Base-by-base conservation (phyloP, 1,140 invertebrate genomes). In the Bombus terrestris region DNA sequence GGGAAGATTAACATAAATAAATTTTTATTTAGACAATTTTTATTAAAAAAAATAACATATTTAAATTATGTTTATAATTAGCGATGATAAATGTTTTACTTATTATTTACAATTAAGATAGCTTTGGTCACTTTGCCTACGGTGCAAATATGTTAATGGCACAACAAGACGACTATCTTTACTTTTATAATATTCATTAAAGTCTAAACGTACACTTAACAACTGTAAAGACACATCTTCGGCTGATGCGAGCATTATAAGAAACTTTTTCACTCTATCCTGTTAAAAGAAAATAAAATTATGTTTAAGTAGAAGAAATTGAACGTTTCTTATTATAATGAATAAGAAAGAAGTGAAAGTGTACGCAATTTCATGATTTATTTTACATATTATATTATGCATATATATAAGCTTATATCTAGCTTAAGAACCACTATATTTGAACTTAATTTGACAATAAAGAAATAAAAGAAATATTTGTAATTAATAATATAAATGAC, bases 101-200 rank as follows among this genome's bases (percentile, higher is more conserved):
- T 76, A 57, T 94, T 93, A 95, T 93, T 95, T 95, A 86, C 91
- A 91, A 47, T 80, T 69, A n/a, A 92, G 75, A 75, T 94, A 94
- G 35, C 85, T 88, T 86, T 93, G 93, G 86, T 96, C 96, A 85
- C 96, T 97, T 92, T 97, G 95, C 28, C 97, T 95, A 88, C 97
- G 96, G 91, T 97, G 97, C 86, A 97, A 96, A 89, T 97, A 97
- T 0, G 97, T 98, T 18, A 98, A 94, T 1, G 97, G 97, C 62
- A 97, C 97, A 73, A 97, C 97, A 0, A 98, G 95, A 81, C 97
- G 96, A 72, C 96, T 96, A 92, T 98, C 97, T 74, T 97, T 96
- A 68, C 96, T 96, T 91, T 98, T 98, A 93, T 98, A 98, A 94
- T 98, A 98, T 92, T 98, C 98, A 94, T 98, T 99, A 92, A 98